Conservation (phyloP, 2,113 vertebrate species). For the Myocastor coypus region DNA sequence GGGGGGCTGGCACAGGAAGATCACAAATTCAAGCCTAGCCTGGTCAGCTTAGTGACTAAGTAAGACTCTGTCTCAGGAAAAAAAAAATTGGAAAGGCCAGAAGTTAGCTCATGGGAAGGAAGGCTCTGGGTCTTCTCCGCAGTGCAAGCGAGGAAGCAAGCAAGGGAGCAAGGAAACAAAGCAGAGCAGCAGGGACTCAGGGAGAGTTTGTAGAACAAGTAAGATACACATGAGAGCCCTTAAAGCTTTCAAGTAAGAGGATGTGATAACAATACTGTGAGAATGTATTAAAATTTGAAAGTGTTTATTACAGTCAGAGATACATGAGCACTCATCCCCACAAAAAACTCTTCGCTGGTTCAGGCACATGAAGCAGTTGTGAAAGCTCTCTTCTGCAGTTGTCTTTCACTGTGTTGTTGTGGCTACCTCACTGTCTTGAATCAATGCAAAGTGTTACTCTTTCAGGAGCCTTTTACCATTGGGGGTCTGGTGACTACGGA, state of each 20-base stretch:
- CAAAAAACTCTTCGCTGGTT: neutral
- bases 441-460: neutral
- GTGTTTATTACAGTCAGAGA: neutral
- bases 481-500: neutral
- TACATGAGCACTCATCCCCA: neutral
- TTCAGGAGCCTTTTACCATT: neutral
- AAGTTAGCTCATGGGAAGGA: neutral
- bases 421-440: neutral
- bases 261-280: neutral
- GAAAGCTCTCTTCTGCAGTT: neutral
- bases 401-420: neutral
- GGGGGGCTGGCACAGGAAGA: neutral
- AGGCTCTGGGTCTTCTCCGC: neutral
- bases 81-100: neutral
- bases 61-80: neutral
- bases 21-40: neutral
- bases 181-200: neutral
- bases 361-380: neutral
- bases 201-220: neutral
- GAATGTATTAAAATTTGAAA: neutral
- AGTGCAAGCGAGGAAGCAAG: neutral
- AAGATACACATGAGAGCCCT: neutral
- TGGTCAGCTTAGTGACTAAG: neutral
- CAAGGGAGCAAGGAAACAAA: neutral
- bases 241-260: neutral